A percentile compares a stretch with the other conserved stretches of the same genome.
Conservation (phyloP, 2,888 invertebrate species). For the Drosophila peninsularis region DNA sequence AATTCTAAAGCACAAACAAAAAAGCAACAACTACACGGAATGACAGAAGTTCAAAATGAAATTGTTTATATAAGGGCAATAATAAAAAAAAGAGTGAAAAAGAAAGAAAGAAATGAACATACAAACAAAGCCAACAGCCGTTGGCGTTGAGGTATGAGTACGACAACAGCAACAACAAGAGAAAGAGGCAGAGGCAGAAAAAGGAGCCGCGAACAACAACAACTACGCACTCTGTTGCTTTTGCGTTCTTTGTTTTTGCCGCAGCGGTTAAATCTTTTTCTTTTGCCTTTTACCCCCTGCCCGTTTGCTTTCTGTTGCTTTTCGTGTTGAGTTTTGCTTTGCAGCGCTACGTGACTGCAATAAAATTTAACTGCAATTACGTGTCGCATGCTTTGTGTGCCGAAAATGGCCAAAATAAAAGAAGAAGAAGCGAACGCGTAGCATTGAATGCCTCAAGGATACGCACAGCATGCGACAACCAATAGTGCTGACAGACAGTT, state of each 20-base stretch:
- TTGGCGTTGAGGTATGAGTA: slow-evolving; percentile 42
- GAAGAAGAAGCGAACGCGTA: slow-evolving; percentile 21
- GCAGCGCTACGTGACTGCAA: slow-evolving; percentile 68
- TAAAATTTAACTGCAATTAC: slow-evolving; percentile 77
- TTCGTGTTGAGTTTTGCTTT: slow-evolving; percentile 31
- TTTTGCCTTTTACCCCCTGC: slow-evolving; percentile 11
- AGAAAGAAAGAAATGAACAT: slow-evolving; percentile 6
- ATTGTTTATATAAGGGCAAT: slow-evolving; percentile 64
- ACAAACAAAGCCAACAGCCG: slow-evolving; percentile 38
- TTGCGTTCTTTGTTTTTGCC: slow-evolving; percentile 58
- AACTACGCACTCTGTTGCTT: slow-evolving; percentile 52
- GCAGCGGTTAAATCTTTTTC: slow-evolving; percentile 42
- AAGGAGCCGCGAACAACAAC: slow-evolving; percentile 26
- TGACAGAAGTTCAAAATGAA: slow-evolving; percentile 52
- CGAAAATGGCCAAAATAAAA: slow-evolving; percentile 41
- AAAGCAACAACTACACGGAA: slow-evolving; percentile 10
- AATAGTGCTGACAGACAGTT: slow-evolving; percentile 8
- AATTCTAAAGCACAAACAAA: slow-evolving; percentile 52
- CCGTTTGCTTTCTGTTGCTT: slow-evolving; percentile 1
- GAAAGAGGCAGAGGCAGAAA: not conserved
- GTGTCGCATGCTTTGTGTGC: slow-evolving; percentile 56
- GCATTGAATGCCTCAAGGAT: slow-evolving; percentile 53
- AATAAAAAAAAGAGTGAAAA: slow-evolving; percentile 21
- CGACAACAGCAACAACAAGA: slow-evolving; percentile 26
- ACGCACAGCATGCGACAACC: slow-evolving; percentile 38